A percentile compares a stretch with the other conserved stretches of the same genome.
Conservation (phyloP, 2,113 vertebrate genomes). For the Barnardius zonarius region DNA sequence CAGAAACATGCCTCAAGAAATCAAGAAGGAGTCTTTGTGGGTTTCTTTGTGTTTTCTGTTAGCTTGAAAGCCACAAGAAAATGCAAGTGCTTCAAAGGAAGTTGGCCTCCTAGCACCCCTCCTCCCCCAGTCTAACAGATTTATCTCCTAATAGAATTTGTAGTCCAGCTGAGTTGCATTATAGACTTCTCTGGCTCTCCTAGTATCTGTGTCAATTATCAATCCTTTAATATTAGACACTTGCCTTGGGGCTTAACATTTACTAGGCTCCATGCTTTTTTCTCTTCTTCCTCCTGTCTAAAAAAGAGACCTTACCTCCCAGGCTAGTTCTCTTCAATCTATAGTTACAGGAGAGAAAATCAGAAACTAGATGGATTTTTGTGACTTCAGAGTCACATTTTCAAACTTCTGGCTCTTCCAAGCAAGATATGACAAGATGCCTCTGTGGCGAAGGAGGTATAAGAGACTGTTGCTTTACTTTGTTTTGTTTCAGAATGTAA, state of each 20-base stretch:
- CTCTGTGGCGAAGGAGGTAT: neutral
- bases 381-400: neutral
- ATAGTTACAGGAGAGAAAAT: neutral
- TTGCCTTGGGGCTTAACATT: neutral
- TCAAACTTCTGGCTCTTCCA: neutral
- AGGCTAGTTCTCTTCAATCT: neutral
- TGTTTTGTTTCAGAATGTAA: neutral
- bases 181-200: neutral
- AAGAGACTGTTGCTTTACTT: neutral
- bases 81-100: neutral
- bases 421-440: neutral
- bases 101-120: rapidly evolving
- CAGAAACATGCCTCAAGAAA: neutral
- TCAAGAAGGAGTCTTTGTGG: neutral
- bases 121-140: neutral
- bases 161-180: neutral
- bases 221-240: neutral
- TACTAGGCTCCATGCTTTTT: neutral
- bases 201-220: neutral
- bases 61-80: neutral
- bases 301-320: neutral
- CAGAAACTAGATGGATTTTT: neutral
- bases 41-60: neutral
- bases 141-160: neutral
- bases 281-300: neutral